Evolutionary conservation across 1,140 invertebrate genomes (phyloP).

Genomic region (Wiebesia pumilae): DNA sequence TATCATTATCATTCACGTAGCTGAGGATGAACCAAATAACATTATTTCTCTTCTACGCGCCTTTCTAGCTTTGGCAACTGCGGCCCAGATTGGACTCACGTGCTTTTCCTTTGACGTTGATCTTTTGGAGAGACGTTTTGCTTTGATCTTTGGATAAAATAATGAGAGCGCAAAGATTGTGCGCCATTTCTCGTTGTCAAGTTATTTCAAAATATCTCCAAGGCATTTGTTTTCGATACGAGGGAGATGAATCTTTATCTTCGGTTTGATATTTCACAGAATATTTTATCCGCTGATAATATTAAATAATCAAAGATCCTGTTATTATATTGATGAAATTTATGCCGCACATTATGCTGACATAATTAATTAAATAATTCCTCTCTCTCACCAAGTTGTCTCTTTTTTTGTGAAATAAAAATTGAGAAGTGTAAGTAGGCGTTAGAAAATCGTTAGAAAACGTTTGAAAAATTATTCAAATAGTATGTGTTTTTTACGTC

Average conservation of each 20-base stretch:
- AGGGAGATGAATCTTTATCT: neutral
- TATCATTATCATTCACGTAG: neutral
- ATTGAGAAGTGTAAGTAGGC: too few relatives aligned
- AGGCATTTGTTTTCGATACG: neutral
- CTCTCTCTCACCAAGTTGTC: too few relatives aligned
- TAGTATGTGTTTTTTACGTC: too few relatives aligned
- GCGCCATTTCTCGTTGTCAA: neutral
- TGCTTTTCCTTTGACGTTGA: neutral
- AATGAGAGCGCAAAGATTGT: neutral
- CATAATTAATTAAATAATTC: neutral
- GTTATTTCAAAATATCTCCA: neutral
- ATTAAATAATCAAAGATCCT: neutral
- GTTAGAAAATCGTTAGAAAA: too few relatives aligned
- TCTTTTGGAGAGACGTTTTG: neutral
- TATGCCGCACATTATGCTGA: neutral
- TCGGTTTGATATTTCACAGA: neutral
- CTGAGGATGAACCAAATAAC: neutral
- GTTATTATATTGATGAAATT: neutral
- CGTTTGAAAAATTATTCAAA: too few relatives aligned
- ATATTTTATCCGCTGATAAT: neutral
- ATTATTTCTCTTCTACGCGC: neutral
- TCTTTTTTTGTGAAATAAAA: neutral
- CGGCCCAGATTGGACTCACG: neutral
- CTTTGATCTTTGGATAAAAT: neutral
- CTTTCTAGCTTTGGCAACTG: neutral